Evolutionary conservation across 2,797 vertebrate genomes (phyloP), one percentile per base, ranked within the genome.

Genomic region (Coreius guichenoti): DNA sequence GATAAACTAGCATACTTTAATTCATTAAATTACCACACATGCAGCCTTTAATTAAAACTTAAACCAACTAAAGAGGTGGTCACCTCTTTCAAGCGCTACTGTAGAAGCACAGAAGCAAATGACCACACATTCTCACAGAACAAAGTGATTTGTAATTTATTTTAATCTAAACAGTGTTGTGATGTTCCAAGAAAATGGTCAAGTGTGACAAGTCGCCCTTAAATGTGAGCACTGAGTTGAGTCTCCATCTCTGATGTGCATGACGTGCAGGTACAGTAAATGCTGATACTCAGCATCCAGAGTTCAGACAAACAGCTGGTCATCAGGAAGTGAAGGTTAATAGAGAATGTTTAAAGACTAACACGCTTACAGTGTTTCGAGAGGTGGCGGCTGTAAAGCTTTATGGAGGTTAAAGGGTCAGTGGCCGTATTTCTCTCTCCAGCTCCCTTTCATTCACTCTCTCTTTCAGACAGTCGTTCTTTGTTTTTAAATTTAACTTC

Each of bases 351-450:
- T 69, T 51, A 36, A 69, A 69, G 45, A 81, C 61, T n/a, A 67
- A 21, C 2, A 3, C 36, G 63, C 77, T 23, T 33, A 19, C 8
- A 67, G 61, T 51, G 43, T 49, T 67, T 80, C 23, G 61, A 70
- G 67, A 69, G 29, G 80, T 70, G 80, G 47, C 2, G 5, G 45
- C 19, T 70, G 80, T 81, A 70, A 81, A 70, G 67, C 67, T 70
- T 67, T 81, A 81, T 70, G 49, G 80, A 43, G 65, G 80, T 69
- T 70, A 26, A 69, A 70, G 31, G 47, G 65, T 81, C 47, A 43
- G 45, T 70, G 65, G 49, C 31, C 16, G 14, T 33, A 14, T 54
- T 43, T 69, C 47, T 74, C 45, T 69, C 29, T 36, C 17, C n/a
- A 67, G 11, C 77, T 67, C 21, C 61, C 43, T 9, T 31, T 67